Conservation (phyloP, 2,888 invertebrate genomes). For the Bellardia pandia region DNA sequence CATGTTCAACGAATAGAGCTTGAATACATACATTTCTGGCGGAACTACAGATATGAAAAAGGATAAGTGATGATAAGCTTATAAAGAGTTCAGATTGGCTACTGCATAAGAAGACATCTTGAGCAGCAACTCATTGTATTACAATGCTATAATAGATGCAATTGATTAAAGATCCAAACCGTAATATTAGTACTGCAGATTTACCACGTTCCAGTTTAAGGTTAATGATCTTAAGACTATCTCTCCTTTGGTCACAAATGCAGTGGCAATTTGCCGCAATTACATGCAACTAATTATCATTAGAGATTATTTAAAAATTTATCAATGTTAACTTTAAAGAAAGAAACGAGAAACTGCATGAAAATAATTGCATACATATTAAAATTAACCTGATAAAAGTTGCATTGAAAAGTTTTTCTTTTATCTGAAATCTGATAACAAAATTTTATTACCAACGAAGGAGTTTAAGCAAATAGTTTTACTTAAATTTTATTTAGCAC, state of each 20-base stretch:
- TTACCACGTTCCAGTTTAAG: background rate
- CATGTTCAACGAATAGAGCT: too few species aligned
- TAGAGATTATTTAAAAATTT: constrained; percentile 56
- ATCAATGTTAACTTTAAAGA: constrained; percentile 37
- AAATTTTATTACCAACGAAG: background rate
- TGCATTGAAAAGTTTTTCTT: background rate
- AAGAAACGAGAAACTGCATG: background rate
- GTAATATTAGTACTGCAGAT: background rate
- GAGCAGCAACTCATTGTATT: too few species aligned
- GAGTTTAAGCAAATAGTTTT: background rate
- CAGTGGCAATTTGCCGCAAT: constrained; percentile 61
- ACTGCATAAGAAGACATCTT: too few species aligned
- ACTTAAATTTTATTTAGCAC: background rate
- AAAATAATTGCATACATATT: background rate
- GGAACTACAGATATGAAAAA: too few species aligned
- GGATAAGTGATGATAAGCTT: too few species aligned
- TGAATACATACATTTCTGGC: too few species aligned
- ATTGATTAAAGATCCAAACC: too few species aligned
- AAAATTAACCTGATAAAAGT: constrained; percentile 10
- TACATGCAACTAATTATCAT: constrained; percentile 52
- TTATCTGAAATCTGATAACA: constrained; percentile 10
- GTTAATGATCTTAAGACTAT: constrained; percentile 19
- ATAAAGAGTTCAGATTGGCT: too few species aligned
- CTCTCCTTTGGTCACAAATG: constrained; percentile 7
- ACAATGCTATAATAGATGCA: too few species aligned